Percentiles rank a stretch among this genome's conserved stretches.
These are phyloP conservation scores for Rhinichthys osculus DNA, from an alignment of 2,797 vertebrate genomes.

Conservation along the genomic window DNA sequence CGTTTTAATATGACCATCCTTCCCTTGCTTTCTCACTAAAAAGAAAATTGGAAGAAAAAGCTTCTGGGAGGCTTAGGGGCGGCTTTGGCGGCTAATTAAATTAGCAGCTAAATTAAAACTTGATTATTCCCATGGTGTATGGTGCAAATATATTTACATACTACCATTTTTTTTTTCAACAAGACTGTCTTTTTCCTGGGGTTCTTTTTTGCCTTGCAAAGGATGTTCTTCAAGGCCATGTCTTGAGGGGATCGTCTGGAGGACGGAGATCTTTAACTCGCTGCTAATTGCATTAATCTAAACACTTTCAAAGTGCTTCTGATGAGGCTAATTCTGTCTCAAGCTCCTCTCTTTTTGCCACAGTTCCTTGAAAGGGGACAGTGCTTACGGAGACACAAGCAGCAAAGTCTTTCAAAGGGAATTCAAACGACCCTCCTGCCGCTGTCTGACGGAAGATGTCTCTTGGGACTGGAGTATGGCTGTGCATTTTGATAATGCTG, in stretches of 20 bases:
- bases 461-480: slow-evolving; percentile 18
- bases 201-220: slow-evolving; percentile 60
- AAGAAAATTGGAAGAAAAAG: slow-evolving; percentile 34
- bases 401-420: slow-evolving; percentile 28
- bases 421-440: slow-evolving; percentile 5
- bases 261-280: slow-evolving; percentile 36
- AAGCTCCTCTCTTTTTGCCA: slow-evolving; percentile 65
- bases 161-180: slow-evolving; percentile 75
- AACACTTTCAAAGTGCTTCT: slow-evolving; percentile 75
- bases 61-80: slow-evolving; percentile 67
- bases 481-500: slow-evolving; percentile 29
- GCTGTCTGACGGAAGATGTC: slow-evolving; percentile 35
- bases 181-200: slow-evolving; percentile 42
- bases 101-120: slow-evolving; percentile 79
- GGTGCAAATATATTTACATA: slow-evolving; percentile 72
- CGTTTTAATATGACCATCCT: not conserved
- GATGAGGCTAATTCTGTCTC: slow-evolving; percentile 76
- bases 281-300: slow-evolving; percentile 79
- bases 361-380: slow-evolving; percentile 48
- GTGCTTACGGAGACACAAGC: slow-evolving; percentile 48
- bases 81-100: slow-evolving; percentile 72
- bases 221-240: slow-evolving; percentile 56
- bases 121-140: slow-evolving; percentile 78
- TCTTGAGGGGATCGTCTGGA: slow-evolving; percentile 51
- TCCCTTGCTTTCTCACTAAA: slow-evolving; percentile 1